Evolutionary conservation across 23 tunicate species (phyloP).

Genomic region (Oikopleura vanhoeffeni): DNA sequence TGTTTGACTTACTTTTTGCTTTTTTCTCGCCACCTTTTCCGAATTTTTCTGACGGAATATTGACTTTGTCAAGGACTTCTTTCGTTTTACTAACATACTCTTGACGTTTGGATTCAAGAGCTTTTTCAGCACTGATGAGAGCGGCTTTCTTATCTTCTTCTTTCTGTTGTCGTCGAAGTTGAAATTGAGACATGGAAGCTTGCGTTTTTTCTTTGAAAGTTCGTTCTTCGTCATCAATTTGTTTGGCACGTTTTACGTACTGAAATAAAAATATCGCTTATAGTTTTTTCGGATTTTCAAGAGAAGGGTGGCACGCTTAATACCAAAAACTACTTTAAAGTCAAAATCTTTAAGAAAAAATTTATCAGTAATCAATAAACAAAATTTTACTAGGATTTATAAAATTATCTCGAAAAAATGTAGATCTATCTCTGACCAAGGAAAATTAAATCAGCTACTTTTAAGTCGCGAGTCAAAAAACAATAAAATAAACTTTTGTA

Average conservation of each 20-base stretch:
- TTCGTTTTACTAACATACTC: not conserved
- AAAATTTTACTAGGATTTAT: too few species aligned
- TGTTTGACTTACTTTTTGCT: not conserved
- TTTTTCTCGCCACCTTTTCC: not conserved
- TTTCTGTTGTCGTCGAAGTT: not conserved
- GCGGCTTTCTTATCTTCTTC: not conserved
- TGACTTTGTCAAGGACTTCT: not conserved
- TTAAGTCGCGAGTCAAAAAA: too few species aligned
- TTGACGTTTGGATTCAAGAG: not conserved
- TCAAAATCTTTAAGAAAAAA: too few species aligned
- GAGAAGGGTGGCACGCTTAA: too few species aligned
- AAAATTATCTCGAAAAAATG: too few species aligned
- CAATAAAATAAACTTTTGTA: not conserved
- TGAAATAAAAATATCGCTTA: too few species aligned
- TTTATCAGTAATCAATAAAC: too few species aligned
- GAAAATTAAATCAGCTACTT: too few species aligned
- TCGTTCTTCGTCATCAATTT: not conserved
- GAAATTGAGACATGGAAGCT: not conserved
- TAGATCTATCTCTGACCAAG: too few species aligned
- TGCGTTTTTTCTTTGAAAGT: not conserved
- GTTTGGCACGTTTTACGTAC: conserved; percentile 11
- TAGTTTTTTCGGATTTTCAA: too few species aligned
- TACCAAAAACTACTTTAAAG: too few species aligned
- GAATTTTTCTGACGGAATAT: not conserved
- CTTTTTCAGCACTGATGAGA: not conserved